Evolutionary conservation across 2,113 vertebrate species (phyloP), one percentile per base, ranked within the genome.

Genomic region (Furnarius figulus): DNA sequence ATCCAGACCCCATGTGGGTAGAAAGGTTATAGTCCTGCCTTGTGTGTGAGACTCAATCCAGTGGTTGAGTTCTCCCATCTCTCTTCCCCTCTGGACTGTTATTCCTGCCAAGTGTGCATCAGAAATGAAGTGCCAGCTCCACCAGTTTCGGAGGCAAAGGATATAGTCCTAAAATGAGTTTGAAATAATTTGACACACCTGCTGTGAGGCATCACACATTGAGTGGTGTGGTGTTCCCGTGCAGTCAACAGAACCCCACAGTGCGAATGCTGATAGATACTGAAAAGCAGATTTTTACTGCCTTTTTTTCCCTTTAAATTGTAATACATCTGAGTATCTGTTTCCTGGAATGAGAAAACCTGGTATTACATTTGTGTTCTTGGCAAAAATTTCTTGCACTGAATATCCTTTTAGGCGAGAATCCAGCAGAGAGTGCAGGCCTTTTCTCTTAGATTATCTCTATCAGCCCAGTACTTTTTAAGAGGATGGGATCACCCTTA

Each of bases 51-150:
- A 31, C 28, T 62, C 56, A 28, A 0, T 47, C 28, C 63, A 31
- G 2, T 40, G 20, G 3, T 59, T 49, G 10, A 37, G 39, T 52
- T 91, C 15, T 75, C 25, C 61, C 2, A 0, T 50, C 35, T 83
- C 30, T 39, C 16, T 50, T 78, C 49, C 15, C 9, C 47, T 58
- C 13, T 59, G 50, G 39, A 35, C 49, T 0, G 0, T 77, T 55
- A 77, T 80, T 75, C 28, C 20, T 49, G 21, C 55, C 23, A 15
- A 6, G 24, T 3, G 1, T 59, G 22, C 56, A 71, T 77, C 79
- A 71, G 59, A 90, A 85, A 16, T 21, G 6, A 81, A 66, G 5
- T 50, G 11, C 47, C 40, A 44, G 0, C 19, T 73, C 31, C 28
- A 55, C 14, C 22, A 15, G 37, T 66, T 89, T 53, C 28, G 47